These are phyloP conservation scores for Schizaphis graminum DNA, from an alignment of 2,888 invertebrate species.

Conservation along the genomic window DNA sequence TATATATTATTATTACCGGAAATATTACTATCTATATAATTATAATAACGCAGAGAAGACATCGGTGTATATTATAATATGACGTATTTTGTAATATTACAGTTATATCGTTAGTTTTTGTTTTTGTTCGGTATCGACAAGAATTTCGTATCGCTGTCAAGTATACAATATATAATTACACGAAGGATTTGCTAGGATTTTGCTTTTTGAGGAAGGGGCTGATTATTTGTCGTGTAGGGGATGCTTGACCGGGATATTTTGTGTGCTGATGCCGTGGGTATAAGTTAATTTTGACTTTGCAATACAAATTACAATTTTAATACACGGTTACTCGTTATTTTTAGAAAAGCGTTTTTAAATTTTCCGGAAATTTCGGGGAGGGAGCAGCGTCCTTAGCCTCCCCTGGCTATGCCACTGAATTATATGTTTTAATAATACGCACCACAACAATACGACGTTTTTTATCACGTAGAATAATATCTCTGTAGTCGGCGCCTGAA, in stretches of 20 bases:
- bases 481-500: background rate
- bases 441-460: background rate
- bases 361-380: background rate
- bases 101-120: background rate
- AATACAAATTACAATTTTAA: background rate
- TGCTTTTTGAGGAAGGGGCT: background rate
- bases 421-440: background rate
- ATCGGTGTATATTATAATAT: background rate
- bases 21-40: conserved; percentile 11
- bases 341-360: background rate
- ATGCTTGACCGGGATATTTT: background rate
- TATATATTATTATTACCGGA: background rate
- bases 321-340: background rate
- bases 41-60: conserved; percentile 39
- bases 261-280: background rate
- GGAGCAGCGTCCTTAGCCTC: background rate
- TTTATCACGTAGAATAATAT: background rate
- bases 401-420: background rate
- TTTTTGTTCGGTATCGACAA: background rate
- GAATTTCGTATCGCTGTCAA: background rate
- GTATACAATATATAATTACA: background rate
- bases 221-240: background rate
- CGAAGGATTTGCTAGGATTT: background rate
- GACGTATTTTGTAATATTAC: background rate
- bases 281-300: background rate